Base-by-base conservation (phyloP, 2,888 invertebrate species). In the Anticlea derivata region DNA sequence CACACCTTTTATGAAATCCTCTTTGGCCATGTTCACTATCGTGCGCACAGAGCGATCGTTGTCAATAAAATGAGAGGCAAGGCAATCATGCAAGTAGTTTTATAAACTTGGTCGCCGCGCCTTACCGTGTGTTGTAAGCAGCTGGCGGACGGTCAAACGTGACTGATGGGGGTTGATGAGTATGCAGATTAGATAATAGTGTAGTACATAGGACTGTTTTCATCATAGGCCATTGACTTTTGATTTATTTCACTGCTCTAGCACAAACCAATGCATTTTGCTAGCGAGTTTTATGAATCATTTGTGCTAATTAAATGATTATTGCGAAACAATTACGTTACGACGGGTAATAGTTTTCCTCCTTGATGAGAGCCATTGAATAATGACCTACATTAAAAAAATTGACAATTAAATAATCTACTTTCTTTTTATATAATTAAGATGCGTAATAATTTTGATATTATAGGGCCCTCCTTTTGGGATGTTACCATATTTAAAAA, bases 51-150 rank as follows among this genome's bases (percentile, higher is more conserved):
- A 59, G 49, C 66, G 72, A 70, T 69, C 62, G 75, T 76, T 73
- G 78, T 65, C 75, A 72, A 76, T 75, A 68, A 75, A 83, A 84
- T 89, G 86, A 83, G 79, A 80, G 76, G 83, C 74, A 73, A 63
- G 63, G 55, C 65, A 58, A 63, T 72, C 70, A 65, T 68, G 78
- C 75, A 71, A 81, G 65, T 68, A 70, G 70, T 82, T 87, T 88
- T 89, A 86, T 86, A 77, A 84, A 83, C 79, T 78, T 66, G 60
- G 67, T 58, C 50, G 65, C 72, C 71, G 75, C 75, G 68, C 70
- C 74, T 65, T 63, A 45, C 61, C 55, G 62, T 20, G 57, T 59
- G 65, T 39, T 20, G 48, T 45, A 31, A 38, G 58, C 53, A 26
- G 49, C 29, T 29, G 47, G 7, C 38, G 54, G 34, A 63, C 65